Conservation (phyloP, 2,888 invertebrate species). For the Aphidius colemani region DNA sequence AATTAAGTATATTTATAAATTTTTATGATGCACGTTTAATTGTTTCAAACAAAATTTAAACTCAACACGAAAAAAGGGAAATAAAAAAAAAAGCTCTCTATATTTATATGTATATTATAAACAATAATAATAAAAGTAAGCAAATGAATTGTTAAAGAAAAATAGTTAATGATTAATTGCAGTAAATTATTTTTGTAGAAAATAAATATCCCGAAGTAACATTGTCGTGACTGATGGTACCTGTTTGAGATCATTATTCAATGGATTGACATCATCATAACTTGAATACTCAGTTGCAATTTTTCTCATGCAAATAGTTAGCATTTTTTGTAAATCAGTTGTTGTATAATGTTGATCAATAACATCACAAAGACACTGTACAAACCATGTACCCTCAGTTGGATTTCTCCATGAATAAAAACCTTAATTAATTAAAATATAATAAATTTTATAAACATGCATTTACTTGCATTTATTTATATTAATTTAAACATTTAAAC, state of each 20-base stretch:
- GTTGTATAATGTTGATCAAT: constrained; percentile 58
- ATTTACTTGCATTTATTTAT: neutral
- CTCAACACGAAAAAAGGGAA: too few relatives aligned
- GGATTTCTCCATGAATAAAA: constrained; percentile 65
- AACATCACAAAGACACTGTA: constrained; percentile 64
- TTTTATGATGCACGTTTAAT: too few relatives aligned
- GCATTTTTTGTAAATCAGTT: constrained; percentile 63
- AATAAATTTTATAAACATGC: neutral
- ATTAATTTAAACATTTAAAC: neutral
- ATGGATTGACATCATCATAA: constrained; percentile 41
- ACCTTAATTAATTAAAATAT: constrained; percentile 52
- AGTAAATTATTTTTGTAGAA: constrained; percentile 40
- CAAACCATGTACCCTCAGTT: constrained; percentile 65
- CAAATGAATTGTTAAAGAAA: too few relatives aligned
- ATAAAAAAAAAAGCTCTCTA: too few relatives aligned
- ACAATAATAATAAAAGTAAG: too few relatives aligned
- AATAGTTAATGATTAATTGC: too few relatives aligned
- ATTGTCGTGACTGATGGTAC: constrained; percentile 63
- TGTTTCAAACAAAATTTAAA: too few relatives aligned
- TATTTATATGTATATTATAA: too few relatives aligned
- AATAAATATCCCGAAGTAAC: constrained; percentile 60
- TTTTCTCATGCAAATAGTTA: constrained; percentile 61
- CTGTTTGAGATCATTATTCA: constrained; percentile 59
- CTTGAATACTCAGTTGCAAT: constrained; percentile 64
- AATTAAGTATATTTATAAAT: too few relatives aligned